Evolutionary conservation across 2,113 vertebrate species (phyloP).

Genomic region (Garra rufa): DNA sequence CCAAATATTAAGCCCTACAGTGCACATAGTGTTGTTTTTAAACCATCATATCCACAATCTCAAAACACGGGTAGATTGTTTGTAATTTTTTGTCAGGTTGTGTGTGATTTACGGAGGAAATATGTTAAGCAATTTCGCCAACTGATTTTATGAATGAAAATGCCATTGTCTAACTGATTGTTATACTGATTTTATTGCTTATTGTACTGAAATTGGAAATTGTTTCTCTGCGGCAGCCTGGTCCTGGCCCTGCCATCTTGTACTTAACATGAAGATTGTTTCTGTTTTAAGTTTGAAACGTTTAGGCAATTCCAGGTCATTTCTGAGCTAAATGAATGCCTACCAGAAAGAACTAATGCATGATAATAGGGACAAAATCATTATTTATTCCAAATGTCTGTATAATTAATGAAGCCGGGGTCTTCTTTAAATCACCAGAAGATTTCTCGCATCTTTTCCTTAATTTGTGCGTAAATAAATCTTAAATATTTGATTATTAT

Average conservation of each 20-base stretch:
- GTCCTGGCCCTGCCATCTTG: neutral
- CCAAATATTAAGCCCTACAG: constrained; percentile 14
- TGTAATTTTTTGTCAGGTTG: neutral
- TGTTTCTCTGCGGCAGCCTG: neutral
- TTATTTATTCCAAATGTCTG: constrained; percentile 38
- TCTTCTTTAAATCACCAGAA: constrained; percentile 6
- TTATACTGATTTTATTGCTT: neutral
- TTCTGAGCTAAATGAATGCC: neutral
- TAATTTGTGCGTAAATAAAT: constrained; percentile 12
- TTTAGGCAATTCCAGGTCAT: neutral
- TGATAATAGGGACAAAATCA: constrained; percentile 21
- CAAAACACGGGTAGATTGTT: constrained; percentile 14
- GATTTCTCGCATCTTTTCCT: neutral
- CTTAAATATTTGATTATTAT: constrained; percentile 7
- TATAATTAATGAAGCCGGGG: constrained; percentile 5
- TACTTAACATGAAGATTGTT: neutral
- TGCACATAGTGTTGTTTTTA: neutral
- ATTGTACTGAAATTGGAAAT: neutral
- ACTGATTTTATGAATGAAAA: constrained; percentile 29
- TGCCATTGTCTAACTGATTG: neutral
- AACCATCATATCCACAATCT: neutral
- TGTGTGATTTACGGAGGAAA: neutral
- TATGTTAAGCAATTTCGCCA: neutral
- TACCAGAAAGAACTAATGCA: constrained; percentile 33
- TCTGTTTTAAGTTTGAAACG: constrained; percentile 7